Evolutionary conservation across 1,140 invertebrate genomes (phyloP), one percentile per base, ranked within the genome.

Genomic region (Choristoneura fumiferana): DNA sequence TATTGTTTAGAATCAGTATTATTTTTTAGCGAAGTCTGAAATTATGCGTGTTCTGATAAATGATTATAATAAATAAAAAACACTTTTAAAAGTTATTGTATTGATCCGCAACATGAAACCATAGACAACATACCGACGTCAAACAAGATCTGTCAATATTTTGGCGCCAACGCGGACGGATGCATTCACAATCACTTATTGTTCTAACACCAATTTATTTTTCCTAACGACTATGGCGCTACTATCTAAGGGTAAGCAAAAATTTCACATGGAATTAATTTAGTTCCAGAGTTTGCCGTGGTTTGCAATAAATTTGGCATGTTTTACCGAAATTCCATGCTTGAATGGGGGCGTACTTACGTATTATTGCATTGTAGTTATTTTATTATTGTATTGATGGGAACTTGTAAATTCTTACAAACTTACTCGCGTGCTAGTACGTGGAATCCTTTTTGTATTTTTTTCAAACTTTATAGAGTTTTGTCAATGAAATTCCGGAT

Each of bases 351-450:
- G 43, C 43, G 43, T 49, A n/a, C n/a, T n/a, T n/a, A 49, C 22
- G 43, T 49, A 49, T 45, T 45, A 45, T 49, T 49, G 43, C 22
- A 49, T 49, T 49, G 43, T 49, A 49, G n/a, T 49, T 49, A 18
- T 49, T 22, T 49, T 49, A 29, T 49, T 49, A 49, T 49, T 49
- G 18, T 45, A 17, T 45, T 45, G 8, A 22, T 49, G 43, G 18
- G 29, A 22, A 12, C 17, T 15, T 29, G 43, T 29, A 15, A 17
- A 17, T 13, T 10, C 22, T 12, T 9, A 49, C 43, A 22, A 49
- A 43, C 40, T 29, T 29, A 6, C 22, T 29, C 22, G 22, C 22
- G 22, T 29, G 43, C 10, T 8, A 17, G 10, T 49, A 22, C 18
- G 43, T 33, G 43, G 43, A 49, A 49, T 49, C 22, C 43, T 49